phyloP scores from a whole-genome alignment of 2,888 invertebrate genomes.

The Leptopterna dolabrata region DNA sequence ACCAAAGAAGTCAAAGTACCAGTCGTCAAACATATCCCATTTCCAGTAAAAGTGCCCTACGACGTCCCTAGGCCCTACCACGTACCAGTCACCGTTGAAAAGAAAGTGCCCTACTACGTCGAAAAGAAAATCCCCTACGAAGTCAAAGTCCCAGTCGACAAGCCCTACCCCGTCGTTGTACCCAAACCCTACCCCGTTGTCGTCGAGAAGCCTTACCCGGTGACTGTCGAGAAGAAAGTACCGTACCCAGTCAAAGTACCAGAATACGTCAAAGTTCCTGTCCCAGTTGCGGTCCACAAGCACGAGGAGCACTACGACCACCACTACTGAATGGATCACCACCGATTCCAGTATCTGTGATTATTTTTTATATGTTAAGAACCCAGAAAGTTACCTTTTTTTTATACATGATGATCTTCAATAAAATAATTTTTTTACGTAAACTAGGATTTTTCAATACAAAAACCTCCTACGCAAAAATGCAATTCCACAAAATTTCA shows the following conservation, averaged over 20 bases:
- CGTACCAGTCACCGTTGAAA: conserved; percentile 56
- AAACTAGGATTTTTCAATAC: too few species aligned
- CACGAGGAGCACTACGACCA: conserved; percentile 36
- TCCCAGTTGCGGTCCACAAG: conserved; percentile 43
- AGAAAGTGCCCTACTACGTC: conserved; percentile 56
- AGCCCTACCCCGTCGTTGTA: conserved; percentile 54
- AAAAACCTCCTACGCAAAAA: too few species aligned
- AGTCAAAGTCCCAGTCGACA: conserved; percentile 54
- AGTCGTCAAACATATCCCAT: conserved; percentile 54
- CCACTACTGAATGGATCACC: neutral
- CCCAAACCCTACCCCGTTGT: conserved; percentile 56
- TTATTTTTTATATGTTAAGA: conserved; percentile 20
- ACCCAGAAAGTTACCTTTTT: neutral
- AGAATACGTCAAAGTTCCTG: conserved; percentile 53
- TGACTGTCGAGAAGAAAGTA: conserved; percentile 56
- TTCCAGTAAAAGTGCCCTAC: conserved; percentile 55
- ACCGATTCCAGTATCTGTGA: neutral
- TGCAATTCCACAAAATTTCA: neutral
- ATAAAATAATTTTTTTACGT: neutral
- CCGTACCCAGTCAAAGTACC: conserved; percentile 53
- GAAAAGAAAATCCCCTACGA: conserved; percentile 56
- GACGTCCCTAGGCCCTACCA: conserved; percentile 57
- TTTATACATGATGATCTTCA: conserved; percentile 21
- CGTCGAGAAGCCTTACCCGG: conserved; percentile 57
- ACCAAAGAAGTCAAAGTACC: conserved; percentile 56